Evolutionary conservation across 2,888 invertebrate species (phyloP).

Genomic region (Drosophila seclusa): DNA sequence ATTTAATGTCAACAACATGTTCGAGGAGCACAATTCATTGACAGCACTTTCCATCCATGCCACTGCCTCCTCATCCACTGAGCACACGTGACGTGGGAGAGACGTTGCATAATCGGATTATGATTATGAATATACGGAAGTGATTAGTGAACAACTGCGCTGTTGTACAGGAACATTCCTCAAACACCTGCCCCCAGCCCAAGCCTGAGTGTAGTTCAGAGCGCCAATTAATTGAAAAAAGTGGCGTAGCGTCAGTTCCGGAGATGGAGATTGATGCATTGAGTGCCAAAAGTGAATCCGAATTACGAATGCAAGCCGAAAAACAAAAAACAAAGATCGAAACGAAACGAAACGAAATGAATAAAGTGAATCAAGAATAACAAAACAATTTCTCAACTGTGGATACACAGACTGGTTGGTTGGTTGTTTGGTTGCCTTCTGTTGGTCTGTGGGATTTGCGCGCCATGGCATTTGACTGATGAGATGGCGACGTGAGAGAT

Average conservation of each 20-base stretch:
- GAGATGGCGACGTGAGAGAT: conserved; percentile 74
- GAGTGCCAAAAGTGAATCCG: conserved; percentile 40
- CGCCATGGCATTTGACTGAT: conserved; percentile 73
- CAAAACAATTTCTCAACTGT: conserved; percentile 64
- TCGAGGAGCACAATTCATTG: conserved; percentile 19
- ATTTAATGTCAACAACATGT: conserved; percentile 62
- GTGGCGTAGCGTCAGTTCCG: conserved; percentile 3
- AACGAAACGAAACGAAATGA: neutral
- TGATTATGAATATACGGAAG: conserved; percentile 64
- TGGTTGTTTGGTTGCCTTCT: conserved; percentile 3
- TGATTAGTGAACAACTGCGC: conserved; percentile 46
- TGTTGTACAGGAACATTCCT: conserved; percentile 7
- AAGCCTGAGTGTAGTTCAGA: conserved; percentile 35
- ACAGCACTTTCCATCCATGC: neutral
- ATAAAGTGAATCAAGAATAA: conserved; percentile 12
- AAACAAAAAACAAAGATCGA: conserved; percentile 22
- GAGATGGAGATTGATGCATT: conserved; percentile 68
- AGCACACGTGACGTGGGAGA: conserved; percentile 37
- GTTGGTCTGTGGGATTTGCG: conserved; percentile 63
- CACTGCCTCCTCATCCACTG: neutral
- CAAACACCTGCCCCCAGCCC: neutral
- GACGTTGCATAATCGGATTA: conserved; percentile 65
- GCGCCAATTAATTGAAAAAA: conserved; percentile 66
- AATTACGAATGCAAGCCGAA: conserved; percentile 46
- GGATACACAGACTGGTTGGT: conserved; percentile 17